Percentiles rank a stretch among this genome's conserved stretches.
Conservation (phyloP, 92 coral and sea anemone species). For the Blastomussa wellsi region DNA sequence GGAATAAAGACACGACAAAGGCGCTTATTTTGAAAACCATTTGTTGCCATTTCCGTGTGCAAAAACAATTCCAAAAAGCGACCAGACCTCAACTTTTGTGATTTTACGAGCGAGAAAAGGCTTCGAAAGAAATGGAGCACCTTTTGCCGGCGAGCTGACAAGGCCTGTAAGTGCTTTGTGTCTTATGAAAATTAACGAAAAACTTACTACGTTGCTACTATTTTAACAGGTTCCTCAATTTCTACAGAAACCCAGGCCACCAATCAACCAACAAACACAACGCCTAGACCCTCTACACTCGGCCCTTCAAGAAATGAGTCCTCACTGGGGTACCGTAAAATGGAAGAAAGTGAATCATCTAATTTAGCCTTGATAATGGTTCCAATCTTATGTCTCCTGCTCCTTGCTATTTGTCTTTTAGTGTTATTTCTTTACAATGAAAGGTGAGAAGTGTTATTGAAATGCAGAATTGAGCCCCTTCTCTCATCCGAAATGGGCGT, state of each 20-base stretch:
- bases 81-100: no score
- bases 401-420: slow-evolving; percentile 2
- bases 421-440: slow-evolving; percentile 5
- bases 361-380: slow-evolving; percentile 24
- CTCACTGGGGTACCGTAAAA: slow-evolving; percentile 19
- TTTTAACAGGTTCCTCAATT: neutral
- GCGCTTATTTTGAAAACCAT: no score
- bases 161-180: neutral
- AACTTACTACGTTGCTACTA: neutral
- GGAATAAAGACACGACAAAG: no score
- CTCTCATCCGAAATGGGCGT: neutral
- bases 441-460: slow-evolving; percentile 1
- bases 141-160: no score
- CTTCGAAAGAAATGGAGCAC: no score
- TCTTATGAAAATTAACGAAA: neutral
- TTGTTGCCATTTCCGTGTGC: no score
- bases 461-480: neutral
- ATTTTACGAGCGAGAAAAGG: no score
- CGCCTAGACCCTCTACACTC: neutral
- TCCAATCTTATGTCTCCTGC: slow-evolving; percentile 12
- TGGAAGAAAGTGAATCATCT: slow-evolving; percentile 5
- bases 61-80: no score
- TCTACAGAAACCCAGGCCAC: slow-evolving; percentile 7
- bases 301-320: neutral
- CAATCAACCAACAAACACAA: slow-evolving; percentile 1